Conservation (phyloP, 2,113 vertebrate genomes). For the Chunga burmeisteri region DNA sequence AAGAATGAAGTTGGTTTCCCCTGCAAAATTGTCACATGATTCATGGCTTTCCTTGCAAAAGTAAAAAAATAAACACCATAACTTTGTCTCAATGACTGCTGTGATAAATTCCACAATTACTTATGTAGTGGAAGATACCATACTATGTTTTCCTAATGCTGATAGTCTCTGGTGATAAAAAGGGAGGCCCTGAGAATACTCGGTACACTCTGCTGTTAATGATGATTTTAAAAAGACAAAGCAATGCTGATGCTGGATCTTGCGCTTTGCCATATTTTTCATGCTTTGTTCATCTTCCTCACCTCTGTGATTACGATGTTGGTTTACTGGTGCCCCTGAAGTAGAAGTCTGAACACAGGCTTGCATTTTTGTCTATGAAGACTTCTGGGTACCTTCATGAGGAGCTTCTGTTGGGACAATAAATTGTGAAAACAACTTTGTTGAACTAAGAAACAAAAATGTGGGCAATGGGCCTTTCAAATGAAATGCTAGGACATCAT, state of each 20-base stretch:
- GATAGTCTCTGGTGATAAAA: background rate
- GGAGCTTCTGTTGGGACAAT: background rate
- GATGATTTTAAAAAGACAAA: background rate
- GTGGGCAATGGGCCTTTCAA: background rate
- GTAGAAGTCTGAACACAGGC: background rate
- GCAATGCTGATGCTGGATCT: background rate
- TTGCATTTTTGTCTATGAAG: background rate
- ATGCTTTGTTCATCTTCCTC: background rate
- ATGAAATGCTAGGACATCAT: rapidly evolving
- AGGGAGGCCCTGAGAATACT: background rate
- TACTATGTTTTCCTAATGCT: background rate
- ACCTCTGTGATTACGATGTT: rapidly evolving
- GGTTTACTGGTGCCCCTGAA: background rate
- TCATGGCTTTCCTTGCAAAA: background rate
- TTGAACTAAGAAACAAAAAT: background rate
- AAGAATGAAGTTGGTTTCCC: background rate
- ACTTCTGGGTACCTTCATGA: background rate
- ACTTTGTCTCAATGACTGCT: background rate
- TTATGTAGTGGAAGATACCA: rapidly evolving
- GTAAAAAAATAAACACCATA: background rate
- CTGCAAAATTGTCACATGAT: rapidly evolving
- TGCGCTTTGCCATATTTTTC: rapidly evolving
- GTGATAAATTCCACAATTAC: background rate
- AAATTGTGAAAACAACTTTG: background rate
- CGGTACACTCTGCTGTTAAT: background rate